A percentile compares a stretch with the other conserved stretches of the same genome.
phyloP scores from a whole-genome alignment of 2,888 invertebrate species.

The Tetramorium bicarinatum region DNA sequence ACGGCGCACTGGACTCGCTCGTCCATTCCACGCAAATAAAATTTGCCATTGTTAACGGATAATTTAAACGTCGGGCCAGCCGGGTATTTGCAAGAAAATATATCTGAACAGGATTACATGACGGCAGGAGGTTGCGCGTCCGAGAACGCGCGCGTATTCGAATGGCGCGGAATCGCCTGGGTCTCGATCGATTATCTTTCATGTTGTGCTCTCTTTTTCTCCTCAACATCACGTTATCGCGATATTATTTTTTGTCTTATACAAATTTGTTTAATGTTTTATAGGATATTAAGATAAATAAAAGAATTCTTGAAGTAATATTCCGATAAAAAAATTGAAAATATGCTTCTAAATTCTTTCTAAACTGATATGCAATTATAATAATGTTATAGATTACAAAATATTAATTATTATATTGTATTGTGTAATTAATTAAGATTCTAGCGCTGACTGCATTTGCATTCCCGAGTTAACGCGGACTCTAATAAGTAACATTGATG shows the following conservation, averaged over 20 bases:
- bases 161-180: neutral
- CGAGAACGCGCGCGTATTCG: neutral
- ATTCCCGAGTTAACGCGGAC: neutral
- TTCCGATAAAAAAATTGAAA: neutral
- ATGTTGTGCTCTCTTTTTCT: neutral
- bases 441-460: neutral
- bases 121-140: slow-evolving; percentile 34
- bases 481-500: neutral
- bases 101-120: slow-evolving; percentile 64
- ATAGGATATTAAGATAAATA: neutral
- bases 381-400: neutral
- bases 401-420: neutral
- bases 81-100: slow-evolving; percentile 70
- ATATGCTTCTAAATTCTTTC: neutral
- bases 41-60: slow-evolving; percentile 44
- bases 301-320: neutral
- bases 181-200: neutral
- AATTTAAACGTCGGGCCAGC: slow-evolving; percentile 49
- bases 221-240: neutral
- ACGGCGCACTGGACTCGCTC: neutral
- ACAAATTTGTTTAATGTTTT: neutral
- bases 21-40: neutral
- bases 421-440: neutral
- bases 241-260: slow-evolving; percentile 1
- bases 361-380: neutral